Evolutionary conservation across 2,113 vertebrate species (phyloP).

Genomic region (Hypocryptadius cinnamomeus): DNA sequence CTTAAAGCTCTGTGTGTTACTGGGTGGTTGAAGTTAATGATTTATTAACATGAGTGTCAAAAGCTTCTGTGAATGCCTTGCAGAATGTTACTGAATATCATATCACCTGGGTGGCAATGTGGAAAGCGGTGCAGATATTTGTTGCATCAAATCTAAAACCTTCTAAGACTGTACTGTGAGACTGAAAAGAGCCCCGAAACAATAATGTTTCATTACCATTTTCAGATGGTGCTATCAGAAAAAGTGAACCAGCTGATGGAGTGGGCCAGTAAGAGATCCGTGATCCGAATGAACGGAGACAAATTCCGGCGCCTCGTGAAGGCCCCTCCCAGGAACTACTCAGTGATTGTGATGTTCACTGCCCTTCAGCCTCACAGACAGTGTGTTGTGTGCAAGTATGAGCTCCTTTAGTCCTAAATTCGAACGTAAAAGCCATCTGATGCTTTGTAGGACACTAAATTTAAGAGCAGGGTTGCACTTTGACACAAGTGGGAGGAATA

Average conservation of each 20-base stretch:
- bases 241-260: constrained; percentile 96
- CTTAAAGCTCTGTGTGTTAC: not conserved
- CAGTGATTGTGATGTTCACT: constrained; percentile 95
- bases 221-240: constrained; percentile 89
- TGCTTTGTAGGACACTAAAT: not conserved
- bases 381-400: constrained; percentile 93
- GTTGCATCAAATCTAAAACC: not conserved
- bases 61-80: not conserved
- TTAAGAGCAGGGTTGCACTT: not conserved
- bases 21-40: not conserved
- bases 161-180: not conserved
- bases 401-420: constrained; percentile 11
- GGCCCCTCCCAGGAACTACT: constrained; percentile 94
- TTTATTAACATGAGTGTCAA: accelerated
- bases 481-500: accelerated
- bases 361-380: constrained; percentile 94
- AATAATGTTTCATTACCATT: not conserved
- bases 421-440: not conserved
- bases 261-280: constrained; percentile 87
- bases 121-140: not conserved
- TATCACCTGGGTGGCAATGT: accelerated
- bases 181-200: accelerated
- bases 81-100: not conserved
- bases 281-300: constrained; percentile 94
- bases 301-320: constrained; percentile 95